Base-by-base conservation (phyloP, 2,113 vertebrate genomes). In the Mesoclemmys tuberculata region DNA sequence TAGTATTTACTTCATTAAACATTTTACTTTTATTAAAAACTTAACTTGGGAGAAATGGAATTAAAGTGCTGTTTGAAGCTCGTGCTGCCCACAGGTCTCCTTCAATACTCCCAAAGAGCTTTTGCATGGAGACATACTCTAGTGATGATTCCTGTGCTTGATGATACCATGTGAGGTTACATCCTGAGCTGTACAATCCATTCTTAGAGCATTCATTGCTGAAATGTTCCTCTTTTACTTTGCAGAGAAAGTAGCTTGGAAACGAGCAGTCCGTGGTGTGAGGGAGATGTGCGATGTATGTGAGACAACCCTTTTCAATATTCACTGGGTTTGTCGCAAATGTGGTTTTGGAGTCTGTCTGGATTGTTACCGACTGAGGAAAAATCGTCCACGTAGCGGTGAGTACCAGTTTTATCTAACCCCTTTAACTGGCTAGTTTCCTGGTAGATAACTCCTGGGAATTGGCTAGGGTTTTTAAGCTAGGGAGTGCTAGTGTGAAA, bases 281-380 rank as follows among this genome's bases (percentile, higher is more conserved):
- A 97, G 99, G 95, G 99, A 99, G 97, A 99, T 99, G 99, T 99
- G 99, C 86, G 99, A 99, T 29, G 99, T 99, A 10, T 99, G 99
- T 81, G 99, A 99, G 97, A 99, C 99, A 14, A 99, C 99, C 0
- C 98, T 99, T 80, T 99, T 99, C 97, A 99, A 99, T 96, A 99
- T 99, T 95, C 99, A 99, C 81, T 99, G 99, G 99, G 99, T 99
- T 84, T 99, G 99, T 97, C 99, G 99, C 56, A 99, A 99, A 97
- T 99, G 99, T 95, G 99, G 99, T 48, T 99, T 99, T 93, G 99
- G 99, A 1, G 99, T 99, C 85, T 99, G 99, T 95, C 98, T 99
- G 89, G 99, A 99, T 98, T 99, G 99, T 97, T 99, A 99, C 89
- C 98, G 99, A 46, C 99, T 99, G 79, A 99, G 99, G 94, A 99